These are phyloP conservation scores for Pyxicephalus adspersus DNA, from an alignment of 2,113 vertebrate species.

Conservation along the genomic window DNA sequence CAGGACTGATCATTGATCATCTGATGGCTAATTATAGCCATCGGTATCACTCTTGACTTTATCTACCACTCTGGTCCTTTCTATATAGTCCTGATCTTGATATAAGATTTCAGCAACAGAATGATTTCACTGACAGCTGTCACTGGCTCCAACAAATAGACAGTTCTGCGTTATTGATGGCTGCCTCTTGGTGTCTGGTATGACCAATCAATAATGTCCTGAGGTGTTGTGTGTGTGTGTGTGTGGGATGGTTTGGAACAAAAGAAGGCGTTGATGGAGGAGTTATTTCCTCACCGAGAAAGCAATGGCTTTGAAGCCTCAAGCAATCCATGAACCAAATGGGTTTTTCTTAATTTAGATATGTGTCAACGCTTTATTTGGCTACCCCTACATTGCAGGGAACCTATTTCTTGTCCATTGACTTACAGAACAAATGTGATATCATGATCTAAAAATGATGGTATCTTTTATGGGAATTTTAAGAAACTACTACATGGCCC, in stretches of 20 bases:
- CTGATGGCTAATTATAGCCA: no score
- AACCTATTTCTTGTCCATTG: no score
- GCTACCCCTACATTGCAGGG: background rate
- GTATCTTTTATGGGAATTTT: no score
- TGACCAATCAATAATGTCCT: slow-evolving; percentile 46
- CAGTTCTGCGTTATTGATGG: slow-evolving; percentile 42
- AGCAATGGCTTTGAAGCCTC: slow-evolving; percentile 52
- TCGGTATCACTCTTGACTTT: background rate
- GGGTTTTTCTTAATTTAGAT: slow-evolving; percentile 50
- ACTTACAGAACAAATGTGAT: no score
- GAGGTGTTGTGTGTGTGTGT: slow-evolving; percentile 52
- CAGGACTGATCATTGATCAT: no score
- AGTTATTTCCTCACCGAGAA: slow-evolving; percentile 20
- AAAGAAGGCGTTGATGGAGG: slow-evolving; percentile 10
- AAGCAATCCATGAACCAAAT: slow-evolving; percentile 40
- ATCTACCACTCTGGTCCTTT: background rate
- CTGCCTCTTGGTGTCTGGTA: slow-evolving; percentile 42
- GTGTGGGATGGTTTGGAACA: slow-evolving; percentile 47
- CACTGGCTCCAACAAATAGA: slow-evolving; percentile 42
- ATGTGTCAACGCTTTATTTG: slow-evolving; percentile 46
- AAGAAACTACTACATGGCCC: no score
- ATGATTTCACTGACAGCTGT: slow-evolving; percentile 42
- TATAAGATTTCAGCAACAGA: background rate
- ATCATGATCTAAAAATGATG: no score
- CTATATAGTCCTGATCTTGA: slow-evolving; percentile 2